These are phyloP conservation scores for Chiloscyllium punctatum DNA, from an alignment of 2,797 vertebrate genomes.

Conservation along the genomic window DNA sequence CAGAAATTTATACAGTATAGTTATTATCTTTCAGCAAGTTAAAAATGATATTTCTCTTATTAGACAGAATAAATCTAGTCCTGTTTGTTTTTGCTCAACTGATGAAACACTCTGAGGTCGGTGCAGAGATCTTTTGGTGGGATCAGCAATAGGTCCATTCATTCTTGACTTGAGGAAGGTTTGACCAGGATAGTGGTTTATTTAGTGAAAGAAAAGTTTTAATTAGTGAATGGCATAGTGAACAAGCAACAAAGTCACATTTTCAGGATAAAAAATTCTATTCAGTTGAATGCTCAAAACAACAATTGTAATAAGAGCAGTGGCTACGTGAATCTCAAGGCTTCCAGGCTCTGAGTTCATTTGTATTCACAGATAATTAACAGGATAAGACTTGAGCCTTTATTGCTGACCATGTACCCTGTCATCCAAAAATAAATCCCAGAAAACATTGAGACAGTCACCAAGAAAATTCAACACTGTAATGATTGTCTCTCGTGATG, in stretches of 20 bases:
- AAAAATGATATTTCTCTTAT: slow-evolving; percentile 26
- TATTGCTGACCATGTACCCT: background rate
- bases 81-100: background rate
- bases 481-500: slow-evolving; percentile 32
- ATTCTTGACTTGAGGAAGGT: slow-evolving; percentile 3
- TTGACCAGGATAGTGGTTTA: background rate
- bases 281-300: background rate
- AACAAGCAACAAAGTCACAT: slow-evolving; percentile 12
- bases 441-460: background rate
- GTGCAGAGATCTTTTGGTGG: no score
- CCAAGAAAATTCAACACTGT: slow-evolving; percentile 27
- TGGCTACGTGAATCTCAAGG: background rate
- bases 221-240: background rate
- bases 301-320: background rate
- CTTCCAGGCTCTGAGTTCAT: background rate
- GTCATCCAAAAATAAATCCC: background rate
- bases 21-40: background rate
- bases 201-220: slow-evolving; percentile 18
- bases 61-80: background rate
- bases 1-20: background rate
- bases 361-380: slow-evolving; percentile 20
- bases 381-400: slow-evolving; percentile 20
- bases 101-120: background rate
- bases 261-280: background rate
- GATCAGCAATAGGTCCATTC: slow-evolving; percentile 9